Conservation (phyloP, 2,888 invertebrate genomes). For the Tethea ocularis region DNA sequence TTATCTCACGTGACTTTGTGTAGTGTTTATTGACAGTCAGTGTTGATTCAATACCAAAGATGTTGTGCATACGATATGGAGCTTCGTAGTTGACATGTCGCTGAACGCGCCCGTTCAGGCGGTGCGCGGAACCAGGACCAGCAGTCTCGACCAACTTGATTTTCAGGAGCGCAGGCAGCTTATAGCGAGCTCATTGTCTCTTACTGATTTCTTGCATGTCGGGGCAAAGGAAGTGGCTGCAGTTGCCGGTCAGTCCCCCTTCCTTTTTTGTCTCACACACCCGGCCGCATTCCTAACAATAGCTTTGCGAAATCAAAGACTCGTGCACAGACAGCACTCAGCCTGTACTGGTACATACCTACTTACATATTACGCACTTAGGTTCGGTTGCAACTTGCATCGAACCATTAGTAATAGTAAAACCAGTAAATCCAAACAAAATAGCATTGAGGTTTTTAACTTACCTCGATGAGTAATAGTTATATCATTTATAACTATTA, state of each 20-base stretch:
- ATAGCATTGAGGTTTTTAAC: too few species aligned
- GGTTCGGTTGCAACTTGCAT: too few species aligned
- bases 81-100: slow-evolving; percentile 81
- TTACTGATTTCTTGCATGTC: slow-evolving; percentile 92
- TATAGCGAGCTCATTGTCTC: slow-evolving; percentile 93
- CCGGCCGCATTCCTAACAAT: slow-evolving; percentile 68
- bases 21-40: slow-evolving; percentile 63
- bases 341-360: slow-evolving; percentile 22
- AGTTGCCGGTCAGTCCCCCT: slow-evolving; percentile 75
- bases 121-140: slow-evolving; percentile 86
- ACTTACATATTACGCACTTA: slow-evolving; percentile 11
- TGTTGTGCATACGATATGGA: slow-evolving; percentile 68
- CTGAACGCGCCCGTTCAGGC: slow-evolving; percentile 80
- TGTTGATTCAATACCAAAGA: slow-evolving; percentile 60
- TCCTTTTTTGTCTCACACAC: slow-evolving; percentile 46
- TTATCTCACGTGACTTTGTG: slow-evolving; percentile 70
- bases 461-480: too few species aligned
- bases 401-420: too few species aligned
- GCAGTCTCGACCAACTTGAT: slow-evolving; percentile 94
- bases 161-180: slow-evolving; percentile 96
- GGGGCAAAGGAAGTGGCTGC: slow-evolving; percentile 85
- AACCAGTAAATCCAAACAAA: too few species aligned
- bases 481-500: too few species aligned
- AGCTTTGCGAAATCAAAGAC: slow-evolving; percentile 68
- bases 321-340: slow-evolving; percentile 43